Conservation (phyloP, 2,113 vertebrate genomes). For the Chlamydotis undulata region DNA sequence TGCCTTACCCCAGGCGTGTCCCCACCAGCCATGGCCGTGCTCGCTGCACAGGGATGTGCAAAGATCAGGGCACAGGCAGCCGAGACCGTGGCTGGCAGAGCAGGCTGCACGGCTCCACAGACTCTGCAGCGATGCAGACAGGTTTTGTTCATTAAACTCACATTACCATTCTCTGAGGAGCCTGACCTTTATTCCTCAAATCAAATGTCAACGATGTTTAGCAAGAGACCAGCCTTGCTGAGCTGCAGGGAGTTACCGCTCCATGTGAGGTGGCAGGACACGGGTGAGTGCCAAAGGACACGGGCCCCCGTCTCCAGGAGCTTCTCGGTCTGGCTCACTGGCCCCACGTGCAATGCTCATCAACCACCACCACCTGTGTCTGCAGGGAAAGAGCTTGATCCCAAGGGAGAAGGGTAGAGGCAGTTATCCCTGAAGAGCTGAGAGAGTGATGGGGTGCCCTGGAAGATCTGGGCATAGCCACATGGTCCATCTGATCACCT, state of each 20-base stretch:
- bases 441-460: background rate
- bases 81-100: accelerated
- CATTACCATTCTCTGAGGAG: background rate
- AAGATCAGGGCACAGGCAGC: background rate
- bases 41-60: accelerated
- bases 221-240: background rate
- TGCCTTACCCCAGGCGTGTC: background rate
- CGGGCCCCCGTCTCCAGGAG: accelerated
- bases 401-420: no score
- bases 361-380: background rate
- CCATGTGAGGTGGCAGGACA: background rate
- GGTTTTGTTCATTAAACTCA: background rate
- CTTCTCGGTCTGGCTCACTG: background rate
- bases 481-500: accelerated
- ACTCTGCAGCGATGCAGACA: background rate
- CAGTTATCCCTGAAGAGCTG: background rate
- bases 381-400: background rate
- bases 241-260: background rate
- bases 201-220: constrained; percentile 43
- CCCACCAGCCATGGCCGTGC: background rate
- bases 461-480: background rate
- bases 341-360: accelerated
- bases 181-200: constrained; percentile 45
- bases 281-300: background rate
- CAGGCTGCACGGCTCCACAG: background rate